Evolutionary conservation across 2,888 invertebrate genomes (phyloP).

Genomic region (Cerceris ruficornis): DNA sequence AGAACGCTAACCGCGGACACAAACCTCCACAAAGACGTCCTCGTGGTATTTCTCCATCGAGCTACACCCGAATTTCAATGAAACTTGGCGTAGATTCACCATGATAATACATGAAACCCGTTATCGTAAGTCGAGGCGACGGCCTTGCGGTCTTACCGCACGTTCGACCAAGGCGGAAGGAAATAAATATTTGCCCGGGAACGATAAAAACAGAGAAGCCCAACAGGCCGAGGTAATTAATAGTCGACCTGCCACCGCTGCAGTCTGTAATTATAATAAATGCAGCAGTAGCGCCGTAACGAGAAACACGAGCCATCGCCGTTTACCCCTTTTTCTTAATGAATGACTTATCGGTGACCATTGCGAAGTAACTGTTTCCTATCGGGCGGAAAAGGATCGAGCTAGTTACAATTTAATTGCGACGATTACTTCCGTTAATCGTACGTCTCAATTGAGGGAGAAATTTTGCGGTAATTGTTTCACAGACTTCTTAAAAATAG

Average conservation of each 20-base stretch:
- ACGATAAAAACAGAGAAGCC: constrained; percentile 39
- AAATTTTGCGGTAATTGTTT: no score
- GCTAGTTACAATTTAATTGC: neutral
- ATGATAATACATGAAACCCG: neutral
- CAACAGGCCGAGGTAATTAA: constrained; percentile 36
- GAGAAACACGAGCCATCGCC: neutral
- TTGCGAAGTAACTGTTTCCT: neutral
- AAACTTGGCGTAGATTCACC: neutral
- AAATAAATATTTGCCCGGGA: constrained; percentile 40
- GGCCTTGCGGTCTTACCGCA: constrained; percentile 11
- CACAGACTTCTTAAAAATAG: no score
- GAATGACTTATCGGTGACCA: neutral
- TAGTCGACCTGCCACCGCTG: neutral
- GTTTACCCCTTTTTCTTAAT: neutral
- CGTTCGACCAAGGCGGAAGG: constrained; percentile 28
- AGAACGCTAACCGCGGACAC: no score
- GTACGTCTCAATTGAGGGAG: no score
- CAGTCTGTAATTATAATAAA: constrained; percentile 38
- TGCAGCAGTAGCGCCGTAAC: constrained; percentile 11
- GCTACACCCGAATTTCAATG: no score
- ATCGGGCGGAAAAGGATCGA: neutral
- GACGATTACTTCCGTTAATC: no score
- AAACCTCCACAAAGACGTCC: no score
- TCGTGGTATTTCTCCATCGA: no score
- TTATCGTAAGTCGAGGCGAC: neutral